A percentile compares a stretch with the other conserved stretches of the same genome.
Conservation (phyloP, 2,888 invertebrate species). For the Lathronympha strigana region DNA sequence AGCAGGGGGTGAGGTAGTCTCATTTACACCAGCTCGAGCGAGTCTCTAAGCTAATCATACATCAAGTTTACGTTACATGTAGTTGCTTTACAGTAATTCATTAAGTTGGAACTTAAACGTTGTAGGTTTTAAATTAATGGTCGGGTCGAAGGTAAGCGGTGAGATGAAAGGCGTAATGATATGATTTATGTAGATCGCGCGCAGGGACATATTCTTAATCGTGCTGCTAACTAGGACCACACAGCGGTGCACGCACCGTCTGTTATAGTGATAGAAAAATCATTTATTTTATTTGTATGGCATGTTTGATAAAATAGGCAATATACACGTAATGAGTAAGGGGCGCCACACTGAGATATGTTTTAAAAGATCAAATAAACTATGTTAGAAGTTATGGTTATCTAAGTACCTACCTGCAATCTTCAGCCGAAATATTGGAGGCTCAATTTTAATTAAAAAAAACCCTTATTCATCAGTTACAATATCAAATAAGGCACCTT, state of each 20-base stretch:
- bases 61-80: slow-evolving; percentile 55
- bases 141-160: slow-evolving; percentile 79
- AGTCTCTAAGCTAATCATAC: slow-evolving; percentile 49
- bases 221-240: slow-evolving; percentile 35
- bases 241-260: slow-evolving; percentile 11
- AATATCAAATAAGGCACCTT: too few relatives aligned
- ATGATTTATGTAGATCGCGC: slow-evolving; percentile 52
- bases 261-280: neutral
- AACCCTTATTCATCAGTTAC: too few relatives aligned
- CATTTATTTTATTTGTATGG: neutral
- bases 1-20: slow-evolving; percentile 32
- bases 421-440: too few relatives aligned
- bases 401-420: too few relatives aligned
- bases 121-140: slow-evolving; percentile 66
- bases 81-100: slow-evolving; percentile 62
- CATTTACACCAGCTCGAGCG: slow-evolving; percentile 24
- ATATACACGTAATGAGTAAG: too few relatives aligned
- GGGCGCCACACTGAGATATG: too few relatives aligned
- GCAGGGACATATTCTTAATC: slow-evolving; percentile 40
- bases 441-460: too few relatives aligned
- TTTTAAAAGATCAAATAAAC: too few relatives aligned
- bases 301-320: too few relatives aligned
- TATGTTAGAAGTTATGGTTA: too few relatives aligned
- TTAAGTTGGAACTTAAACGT: slow-evolving; percentile 63
- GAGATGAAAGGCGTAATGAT: slow-evolving; percentile 64